A percentile compares a stretch with the other conserved stretches of the same genome.
Evolutionary conservation across 2,797 vertebrate genomes (phyloP).

Genomic region (Poeciliopsis gracilis): DNA sequence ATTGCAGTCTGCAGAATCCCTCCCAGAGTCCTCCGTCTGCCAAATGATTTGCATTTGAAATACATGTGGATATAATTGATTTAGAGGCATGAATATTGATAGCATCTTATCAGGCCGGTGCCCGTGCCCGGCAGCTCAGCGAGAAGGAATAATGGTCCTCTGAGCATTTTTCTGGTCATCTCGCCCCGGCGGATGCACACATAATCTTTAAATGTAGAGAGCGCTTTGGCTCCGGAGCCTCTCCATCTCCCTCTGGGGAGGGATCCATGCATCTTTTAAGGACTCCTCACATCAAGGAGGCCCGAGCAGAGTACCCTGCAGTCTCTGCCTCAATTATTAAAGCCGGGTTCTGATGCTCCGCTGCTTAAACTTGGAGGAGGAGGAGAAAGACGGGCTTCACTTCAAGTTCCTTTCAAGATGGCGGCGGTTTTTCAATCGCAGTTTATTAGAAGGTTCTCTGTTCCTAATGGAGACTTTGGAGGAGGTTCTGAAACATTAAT

Average conservation of each 20-base stretch:
- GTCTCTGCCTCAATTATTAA: slow-evolving; percentile 81
- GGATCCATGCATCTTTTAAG: slow-evolving; percentile 83
- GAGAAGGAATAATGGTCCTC: slow-evolving; percentile 64
- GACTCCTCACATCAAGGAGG: slow-evolving; percentile 71
- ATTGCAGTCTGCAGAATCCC: slow-evolving; percentile 61
- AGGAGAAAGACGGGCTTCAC: slow-evolving; percentile 35
- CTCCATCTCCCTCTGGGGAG: slow-evolving; percentile 70
- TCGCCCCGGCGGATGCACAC: slow-evolving; percentile 70
- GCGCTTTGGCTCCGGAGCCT: slow-evolving; percentile 59
- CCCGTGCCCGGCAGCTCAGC: slow-evolving; percentile 59
- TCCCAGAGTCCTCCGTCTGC: slow-evolving; percentile 43
- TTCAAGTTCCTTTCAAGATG: slow-evolving; percentile 36
- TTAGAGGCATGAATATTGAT: slow-evolving; percentile 74
- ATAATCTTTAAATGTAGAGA: slow-evolving; percentile 72
- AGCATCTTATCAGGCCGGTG: slow-evolving; percentile 65
- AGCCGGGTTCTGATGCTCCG: slow-evolving; percentile 67
- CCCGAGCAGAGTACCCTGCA: slow-evolving; percentile 71
- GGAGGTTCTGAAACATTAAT: slow-evolving; percentile 70
- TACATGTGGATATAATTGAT: slow-evolving; percentile 69
- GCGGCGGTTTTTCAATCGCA: slow-evolving; percentile 56
- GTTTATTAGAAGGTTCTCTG: slow-evolving; percentile 52
- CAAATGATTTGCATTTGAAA: slow-evolving; percentile 71
- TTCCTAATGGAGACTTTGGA: slow-evolving; percentile 66
- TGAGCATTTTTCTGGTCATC: slow-evolving; percentile 71
- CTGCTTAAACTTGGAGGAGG: slow-evolving; percentile 51